Conservation (phyloP, 2,113 vertebrate species). For the Caretta caretta region DNA sequence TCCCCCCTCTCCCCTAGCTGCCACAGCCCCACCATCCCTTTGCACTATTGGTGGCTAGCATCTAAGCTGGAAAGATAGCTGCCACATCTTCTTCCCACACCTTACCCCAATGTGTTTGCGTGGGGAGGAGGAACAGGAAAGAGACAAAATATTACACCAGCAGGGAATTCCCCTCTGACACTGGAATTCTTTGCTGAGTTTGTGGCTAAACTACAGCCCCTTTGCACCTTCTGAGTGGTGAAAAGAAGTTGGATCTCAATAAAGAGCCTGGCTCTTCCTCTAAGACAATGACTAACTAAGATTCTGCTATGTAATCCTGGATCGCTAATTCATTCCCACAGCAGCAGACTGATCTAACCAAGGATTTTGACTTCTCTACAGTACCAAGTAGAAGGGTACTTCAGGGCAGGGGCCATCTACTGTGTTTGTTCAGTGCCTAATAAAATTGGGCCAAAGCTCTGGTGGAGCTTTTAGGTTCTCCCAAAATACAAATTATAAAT, state of each 20-base stretch:
- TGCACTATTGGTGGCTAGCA: background rate
- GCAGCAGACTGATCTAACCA: background rate
- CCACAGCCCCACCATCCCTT: background rate
- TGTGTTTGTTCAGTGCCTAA: background rate
- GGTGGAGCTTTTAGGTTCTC: background rate
- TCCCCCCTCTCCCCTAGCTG: background rate
- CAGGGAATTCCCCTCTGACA: background rate
- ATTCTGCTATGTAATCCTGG: background rate
- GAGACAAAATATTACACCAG: background rate
- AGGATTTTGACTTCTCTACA: background rate
- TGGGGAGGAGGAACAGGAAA: background rate
- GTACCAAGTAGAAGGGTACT: background rate
- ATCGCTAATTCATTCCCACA: background rate
- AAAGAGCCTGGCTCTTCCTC: fast-evolving
- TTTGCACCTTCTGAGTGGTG: background rate
- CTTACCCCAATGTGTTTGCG: background rate
- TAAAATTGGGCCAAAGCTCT: background rate
- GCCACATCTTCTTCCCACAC: background rate
- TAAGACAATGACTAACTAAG: background rate
- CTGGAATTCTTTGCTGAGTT: background rate
- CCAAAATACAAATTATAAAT: background rate
- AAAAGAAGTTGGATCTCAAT: background rate
- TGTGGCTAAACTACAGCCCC: background rate
- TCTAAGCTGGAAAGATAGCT: background rate
- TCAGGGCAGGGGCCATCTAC: background rate